These are phyloP conservation scores for Hepsetus odoe DNA, from an alignment of 2,113 vertebrate genomes.

Conservation along the genomic window DNA sequence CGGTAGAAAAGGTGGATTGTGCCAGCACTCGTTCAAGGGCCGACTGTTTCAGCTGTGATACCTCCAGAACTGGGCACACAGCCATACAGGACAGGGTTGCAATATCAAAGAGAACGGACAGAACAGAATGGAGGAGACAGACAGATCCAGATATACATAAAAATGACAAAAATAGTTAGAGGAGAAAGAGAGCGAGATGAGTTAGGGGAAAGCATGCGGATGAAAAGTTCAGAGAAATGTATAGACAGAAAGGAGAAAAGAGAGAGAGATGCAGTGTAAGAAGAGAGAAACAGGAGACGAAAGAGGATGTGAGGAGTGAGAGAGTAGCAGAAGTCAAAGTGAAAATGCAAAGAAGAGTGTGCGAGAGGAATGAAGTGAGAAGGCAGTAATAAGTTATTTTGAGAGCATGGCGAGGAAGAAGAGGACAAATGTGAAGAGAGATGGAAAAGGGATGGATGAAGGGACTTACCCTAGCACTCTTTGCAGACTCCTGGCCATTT, in stretches of 20 bases:
- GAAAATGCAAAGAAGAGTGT: background rate
- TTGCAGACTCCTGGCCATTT: slow-evolving; percentile 90
- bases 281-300: background rate
- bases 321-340: too few species aligned
- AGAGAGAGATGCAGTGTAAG: background rate
- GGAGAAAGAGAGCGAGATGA: background rate
- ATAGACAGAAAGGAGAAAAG: slow-evolving; percentile 21
- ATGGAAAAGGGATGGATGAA: background rate
- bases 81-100: slow-evolving; percentile 36
- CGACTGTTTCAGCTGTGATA: background rate
- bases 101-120: slow-evolving; percentile 59
- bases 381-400: background rate
- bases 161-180: too few species aligned
- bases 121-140: background rate
- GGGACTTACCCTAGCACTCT: slow-evolving; percentile 85
- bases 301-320: background rate
- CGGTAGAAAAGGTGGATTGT: background rate
- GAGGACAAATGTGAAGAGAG: slow-evolving; percentile 26
- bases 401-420: background rate
- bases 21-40: background rate
- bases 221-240: background rate
- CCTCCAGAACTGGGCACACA: background rate
- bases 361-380: background rate
- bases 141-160: slow-evolving; percentile 7
- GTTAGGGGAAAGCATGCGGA: background rate